Evolutionary conservation across 2,888 invertebrate genomes (phyloP).

Genomic region (Carpatolechia fugitivella): DNA sequence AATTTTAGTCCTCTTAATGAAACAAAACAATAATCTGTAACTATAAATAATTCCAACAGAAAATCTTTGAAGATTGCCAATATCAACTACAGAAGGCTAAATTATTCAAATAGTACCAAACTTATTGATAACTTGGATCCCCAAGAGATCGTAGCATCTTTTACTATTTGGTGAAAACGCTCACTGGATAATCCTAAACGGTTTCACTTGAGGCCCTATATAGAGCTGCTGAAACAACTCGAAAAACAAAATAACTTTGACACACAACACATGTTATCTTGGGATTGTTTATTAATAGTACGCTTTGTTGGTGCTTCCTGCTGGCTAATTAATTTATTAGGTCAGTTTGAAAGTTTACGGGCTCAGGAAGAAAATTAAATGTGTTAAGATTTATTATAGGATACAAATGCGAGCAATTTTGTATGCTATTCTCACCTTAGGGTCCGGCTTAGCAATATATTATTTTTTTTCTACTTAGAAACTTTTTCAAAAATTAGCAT

Average conservation of each 20-base stretch:
- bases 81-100: constrained; percentile 39
- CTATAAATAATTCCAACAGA: background rate
- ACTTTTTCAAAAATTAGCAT: too few species aligned
- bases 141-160: constrained; percentile 63
- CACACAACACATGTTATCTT: constrained; percentile 52
- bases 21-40: too few species aligned
- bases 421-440: constrained; percentile 17
- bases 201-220: constrained; percentile 45
- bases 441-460: too few species aligned
- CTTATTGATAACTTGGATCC: constrained; percentile 72
- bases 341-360: constrained; percentile 63
- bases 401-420: constrained; percentile 24
- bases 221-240: constrained; percentile 52
- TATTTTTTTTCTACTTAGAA: too few species aligned
- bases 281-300: constrained; percentile 62
- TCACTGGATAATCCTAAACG: constrained; percentile 62
- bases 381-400: constrained; percentile 44
- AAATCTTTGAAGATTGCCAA: constrained; percentile 25
- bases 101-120: constrained; percentile 60
- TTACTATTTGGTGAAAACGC: constrained; percentile 58
- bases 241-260: constrained; percentile 49
- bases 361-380: constrained; percentile 52
- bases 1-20: background rate
- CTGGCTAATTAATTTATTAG: constrained; percentile 68
- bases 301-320: constrained; percentile 66